Percentiles rank a stretch among this genome's conserved stretches.
Conservation (phyloP, 2,797 vertebrate genomes). For the Jordanella pulchra region DNA sequence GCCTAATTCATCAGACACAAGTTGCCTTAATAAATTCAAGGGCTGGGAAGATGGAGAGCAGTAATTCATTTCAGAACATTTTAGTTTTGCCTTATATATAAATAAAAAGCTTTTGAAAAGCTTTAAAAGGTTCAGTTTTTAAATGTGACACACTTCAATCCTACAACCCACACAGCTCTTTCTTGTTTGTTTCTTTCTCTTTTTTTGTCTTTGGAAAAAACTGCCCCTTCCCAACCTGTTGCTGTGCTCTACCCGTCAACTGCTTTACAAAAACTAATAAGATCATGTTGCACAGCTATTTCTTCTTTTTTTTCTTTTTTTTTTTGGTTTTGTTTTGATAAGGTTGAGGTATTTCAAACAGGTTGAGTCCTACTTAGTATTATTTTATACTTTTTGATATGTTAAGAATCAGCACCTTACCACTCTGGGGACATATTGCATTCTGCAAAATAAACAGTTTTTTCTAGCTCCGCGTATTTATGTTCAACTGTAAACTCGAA, state of each 20-base stretch:
- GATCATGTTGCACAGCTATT: neutral
- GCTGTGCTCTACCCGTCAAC: neutral
- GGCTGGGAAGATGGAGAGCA: neutral
- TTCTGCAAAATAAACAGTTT: neutral
- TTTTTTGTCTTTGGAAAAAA: too few species aligned
- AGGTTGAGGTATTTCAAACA: neutral
- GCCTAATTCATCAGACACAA: neutral
- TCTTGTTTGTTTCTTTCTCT: neutral
- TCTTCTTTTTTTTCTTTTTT: too few species aligned
- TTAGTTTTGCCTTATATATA: neutral
- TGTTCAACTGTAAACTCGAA: neutral
- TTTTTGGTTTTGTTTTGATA: neutral
- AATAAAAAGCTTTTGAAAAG: neutral
- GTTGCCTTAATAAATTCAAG: neutral
- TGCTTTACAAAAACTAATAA: neutral
- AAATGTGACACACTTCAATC: neutral
- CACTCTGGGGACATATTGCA: neutral
- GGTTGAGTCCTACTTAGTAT: neutral
- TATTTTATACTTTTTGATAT: too few species aligned
- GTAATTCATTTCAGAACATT: neutral
- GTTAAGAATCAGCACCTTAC: neutral
- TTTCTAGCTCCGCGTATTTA: neutral
- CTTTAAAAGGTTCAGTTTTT: neutral
- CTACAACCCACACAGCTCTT: neutral
- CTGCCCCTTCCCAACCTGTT: neutral